phyloP scores from a whole-genome alignment of 2,797 vertebrate species.

The Pantherophis alleghaniensis region DNA sequence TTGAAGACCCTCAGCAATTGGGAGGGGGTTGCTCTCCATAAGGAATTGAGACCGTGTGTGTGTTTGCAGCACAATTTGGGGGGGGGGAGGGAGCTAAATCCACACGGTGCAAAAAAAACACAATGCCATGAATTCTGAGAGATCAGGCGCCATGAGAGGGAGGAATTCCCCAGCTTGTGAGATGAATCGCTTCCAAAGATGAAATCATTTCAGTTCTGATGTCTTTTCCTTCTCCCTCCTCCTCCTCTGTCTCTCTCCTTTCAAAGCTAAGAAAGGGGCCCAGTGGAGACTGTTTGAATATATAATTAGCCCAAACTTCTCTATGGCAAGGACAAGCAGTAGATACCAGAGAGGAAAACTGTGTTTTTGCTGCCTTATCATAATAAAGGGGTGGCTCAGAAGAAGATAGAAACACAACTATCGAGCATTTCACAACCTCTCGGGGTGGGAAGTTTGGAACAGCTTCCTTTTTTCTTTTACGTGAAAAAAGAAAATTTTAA shows the following conservation, averaged over 20 bases:
- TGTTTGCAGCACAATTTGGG: background rate
- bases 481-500: background rate
- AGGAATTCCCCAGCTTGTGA: background rate
- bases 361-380: background rate
- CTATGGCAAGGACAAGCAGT: slow-evolving; percentile 49
- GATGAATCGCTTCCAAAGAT: background rate
- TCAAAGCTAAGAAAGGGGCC: background rate
- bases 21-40: background rate
- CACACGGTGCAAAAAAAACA: background rate
- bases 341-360: slow-evolving; percentile 43
- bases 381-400: background rate
- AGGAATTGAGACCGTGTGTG: background rate
- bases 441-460: background rate
- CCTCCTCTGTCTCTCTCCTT: background rate
- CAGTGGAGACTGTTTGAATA: slow-evolving; percentile 42
- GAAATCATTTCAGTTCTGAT: background rate
- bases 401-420: background rate
- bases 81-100: background rate
- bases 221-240: background rate
- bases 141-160: background rate
- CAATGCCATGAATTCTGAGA: background rate
- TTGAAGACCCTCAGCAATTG: background rate
- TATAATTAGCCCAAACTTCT: slow-evolving; percentile 53
- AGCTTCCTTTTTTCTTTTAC: background rate
- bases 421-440: too few relatives aligned